Conservation (phyloP, 2,888 invertebrate species). For the Dermolepida albohirtum region DNA sequence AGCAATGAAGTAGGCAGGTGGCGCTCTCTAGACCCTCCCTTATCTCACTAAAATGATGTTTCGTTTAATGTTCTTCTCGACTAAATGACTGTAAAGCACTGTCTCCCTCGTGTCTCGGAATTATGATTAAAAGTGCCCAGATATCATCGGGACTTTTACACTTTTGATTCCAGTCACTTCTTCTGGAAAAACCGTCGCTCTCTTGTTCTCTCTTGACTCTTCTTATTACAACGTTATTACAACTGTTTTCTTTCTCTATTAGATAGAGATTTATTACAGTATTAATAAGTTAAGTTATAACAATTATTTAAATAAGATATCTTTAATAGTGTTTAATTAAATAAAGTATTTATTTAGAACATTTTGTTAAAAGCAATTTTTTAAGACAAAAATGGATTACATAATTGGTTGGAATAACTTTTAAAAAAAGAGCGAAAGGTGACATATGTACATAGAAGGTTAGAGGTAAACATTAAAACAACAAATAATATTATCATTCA, state of each 20-base stretch:
- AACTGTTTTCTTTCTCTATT: constrained; percentile 4
- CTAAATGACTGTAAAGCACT: constrained; percentile 61
- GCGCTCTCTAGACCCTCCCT: constrained; percentile 44
- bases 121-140: constrained; percentile 60
- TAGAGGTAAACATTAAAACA: too few species aligned
- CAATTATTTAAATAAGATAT: too few species aligned
- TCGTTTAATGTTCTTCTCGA: constrained; percentile 58
- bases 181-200: constrained; percentile 34
- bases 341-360: too few species aligned
- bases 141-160: constrained; percentile 42
- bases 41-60: constrained; percentile 60
- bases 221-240: constrained; percentile 13
- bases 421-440: too few species aligned
- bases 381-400: too few species aligned
- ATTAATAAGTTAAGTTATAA: too few species aligned
- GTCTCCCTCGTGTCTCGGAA: constrained; percentile 55
- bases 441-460: too few species aligned
- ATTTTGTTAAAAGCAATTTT: too few species aligned
- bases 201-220: constrained; percentile 16
- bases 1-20: constrained; percentile 8
- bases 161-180: constrained; percentile 33
- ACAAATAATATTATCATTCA: too few species aligned
- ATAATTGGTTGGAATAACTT: too few species aligned
- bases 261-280: too few species aligned
- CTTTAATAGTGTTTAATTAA: too few species aligned